Base-by-base conservation (phyloP, 1,140 invertebrate species). In the Zaprionus capensis region DNA sequence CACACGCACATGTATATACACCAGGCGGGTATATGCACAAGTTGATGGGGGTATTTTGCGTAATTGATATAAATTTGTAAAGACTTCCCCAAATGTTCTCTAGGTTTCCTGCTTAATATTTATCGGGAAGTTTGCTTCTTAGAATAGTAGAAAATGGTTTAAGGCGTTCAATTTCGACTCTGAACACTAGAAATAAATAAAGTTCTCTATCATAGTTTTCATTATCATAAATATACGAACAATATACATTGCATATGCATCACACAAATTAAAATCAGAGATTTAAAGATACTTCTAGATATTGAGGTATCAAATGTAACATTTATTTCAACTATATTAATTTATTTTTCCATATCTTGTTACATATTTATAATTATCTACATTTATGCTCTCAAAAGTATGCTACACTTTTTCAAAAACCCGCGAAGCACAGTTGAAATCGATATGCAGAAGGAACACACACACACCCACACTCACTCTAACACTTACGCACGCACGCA, bases 51-150 rank as follows among this genome's bases (percentile, higher is more conserved):
- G 5, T 34, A 38, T 55, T 53, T 20, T 24, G 20, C 31, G 49
- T 51, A 65, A 65, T 65, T 55, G 34, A 55, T 22, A 55, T 28
- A 51, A 63, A 63, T 63, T 63, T 24, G 11, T 20, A 51, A 51
- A 24, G n/a, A 24, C 22, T 14, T 51, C 20, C 46, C 5, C 46
- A 51, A 24, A 24, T 51, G 46, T 14, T 20, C 4, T 12, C 11
- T 14, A 15, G 12, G 46, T 5, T 49, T 49, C n/a, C 17, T 34
- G 31, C 31, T 34, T 34, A 34, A 34, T 9, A 31, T 34, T 11
- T 11, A 11, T 34, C 3, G 11, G 9, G 2, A 34, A 34, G 31
- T 11, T 11, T 9, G 2, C 31, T 11, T 11, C 5, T 28, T 7
- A 6, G 5, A 6, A 28, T 28, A 28, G 5, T 34, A 34, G 9